Base-by-base conservation (phyloP, 1,140 invertebrate genomes). In the Lamellibrachia luymesi region DNA sequence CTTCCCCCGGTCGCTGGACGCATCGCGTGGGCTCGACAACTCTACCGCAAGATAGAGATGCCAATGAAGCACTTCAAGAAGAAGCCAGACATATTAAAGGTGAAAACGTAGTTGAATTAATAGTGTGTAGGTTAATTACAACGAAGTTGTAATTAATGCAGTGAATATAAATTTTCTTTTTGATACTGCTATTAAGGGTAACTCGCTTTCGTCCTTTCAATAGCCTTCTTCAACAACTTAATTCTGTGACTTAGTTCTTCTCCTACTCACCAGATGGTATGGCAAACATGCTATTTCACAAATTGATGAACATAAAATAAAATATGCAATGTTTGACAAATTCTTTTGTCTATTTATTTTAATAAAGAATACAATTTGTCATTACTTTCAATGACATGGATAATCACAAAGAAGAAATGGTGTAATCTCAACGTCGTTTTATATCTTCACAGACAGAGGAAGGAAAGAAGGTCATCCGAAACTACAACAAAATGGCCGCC, bases 401-500 rank as follows among this genome's bases (percentile, higher is more conserved):
- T 80, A 80, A 22, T 56, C 52, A 8, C 17, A 80, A 38, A 38
- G 38, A 38, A 1, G 38, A 38, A 80, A 80, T 80, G 64, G 17
- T 56, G 52, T 22, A 80, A 80, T 17, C 17, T 80, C 8, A 17
- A 25, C 91, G 4, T 91, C 7, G 22, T 80, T 80, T 80, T 17
- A 22, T 92, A 4, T 4, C 92, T 50, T 89, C 95, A 10, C 93
- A 96, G 95, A 94, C 94, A 97, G 91, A 98, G 97, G 95, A 97
- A 96, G 96, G 96, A 93, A 95, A 97, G 96, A 96, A 96, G 94
- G 95, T 96, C 27, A 96, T 97, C 49, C 95, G 95, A 92, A 96
- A 98, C 92, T 98, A 97, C 94, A 98, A 98, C 94, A 96, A 96
- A 94, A 96, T 97, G 95, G 96, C 96, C 90, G 94, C 95, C 91